Base-by-base conservation (phyloP, 2,113 vertebrate species). In the Odontesthes bonariensis region DNA sequence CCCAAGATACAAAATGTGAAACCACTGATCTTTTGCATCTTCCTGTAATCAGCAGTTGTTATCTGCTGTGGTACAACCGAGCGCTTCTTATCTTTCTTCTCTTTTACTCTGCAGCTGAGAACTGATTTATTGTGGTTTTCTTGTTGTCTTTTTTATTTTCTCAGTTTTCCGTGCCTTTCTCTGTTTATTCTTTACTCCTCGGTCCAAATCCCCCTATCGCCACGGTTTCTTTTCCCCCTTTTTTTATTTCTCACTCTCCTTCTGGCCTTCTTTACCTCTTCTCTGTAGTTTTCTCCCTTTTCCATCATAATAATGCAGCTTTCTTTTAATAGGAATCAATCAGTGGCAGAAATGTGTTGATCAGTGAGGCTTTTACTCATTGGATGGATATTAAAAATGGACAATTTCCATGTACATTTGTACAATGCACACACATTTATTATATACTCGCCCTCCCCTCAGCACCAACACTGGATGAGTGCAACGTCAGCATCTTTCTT, bases 261-360 rank as follows among this genome's bases (percentile, higher is more conserved):
- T 22, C 57, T 40, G 33, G 52, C 47, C 49, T 42, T 42, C 8
- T 22, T 33, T 52, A 27, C 27, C 2, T 27, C 27, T 27, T n/a
- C n/a, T n/a, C n/a, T n/a, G n/a, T n/a, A n/a, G n/a, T n/a, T n/a
- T 27, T 27, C 27, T 27, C 3, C 27, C 3, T 27, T 27, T 27
- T 52, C 75, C 51, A 22, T 93, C 94, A 95, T 93, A 95, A 95
- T 95, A 95, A 95, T 93, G 94, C 91, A 92, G 92, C 90, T 90
- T 86, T 14, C 13, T 86, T 87, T 95, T 96, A 27, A 27, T 53
- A 95, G 95, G 94, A 96, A 96, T 92, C 94, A 95, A 97, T 97
- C 96, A 96, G 95, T 96, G 96, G 95, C 96, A 95, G 96, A 96
- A 95, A 65, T 95, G 92, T 23, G 51, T 96, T 93, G 92, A 94